Percentiles rank a stretch among this genome's conserved stretches.
phyloP scores from a whole-genome alignment of 2,888 invertebrate species.

The Taphrorychus bicolor region DNA sequence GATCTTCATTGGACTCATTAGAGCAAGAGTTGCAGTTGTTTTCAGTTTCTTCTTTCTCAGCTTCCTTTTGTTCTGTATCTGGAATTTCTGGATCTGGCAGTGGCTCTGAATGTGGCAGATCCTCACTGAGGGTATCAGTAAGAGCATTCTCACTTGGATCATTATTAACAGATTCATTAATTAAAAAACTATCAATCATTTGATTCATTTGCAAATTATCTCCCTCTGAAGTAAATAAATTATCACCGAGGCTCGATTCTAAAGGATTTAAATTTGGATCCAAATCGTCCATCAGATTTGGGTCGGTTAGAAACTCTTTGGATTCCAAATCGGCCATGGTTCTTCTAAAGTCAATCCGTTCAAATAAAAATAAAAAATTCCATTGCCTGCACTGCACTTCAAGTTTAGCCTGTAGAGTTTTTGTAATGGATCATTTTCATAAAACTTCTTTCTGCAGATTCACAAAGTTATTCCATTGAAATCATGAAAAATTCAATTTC shows the following conservation, averaged over 20 bases:
- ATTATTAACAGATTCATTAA: slow-evolving; percentile 26
- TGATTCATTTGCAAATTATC: slow-evolving; percentile 34
- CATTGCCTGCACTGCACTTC: too few species aligned
- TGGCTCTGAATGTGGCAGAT: not conserved
- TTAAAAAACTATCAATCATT: slow-evolving; percentile 36
- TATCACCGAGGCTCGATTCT: slow-evolving; percentile 23
- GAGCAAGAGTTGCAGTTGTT: slow-evolving; percentile 33
- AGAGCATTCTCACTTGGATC: slow-evolving; percentile 18
- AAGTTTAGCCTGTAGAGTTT: too few species aligned
- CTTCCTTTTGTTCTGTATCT: slow-evolving; percentile 1
- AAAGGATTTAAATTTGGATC: slow-evolving; percentile 16
- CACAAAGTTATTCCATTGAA: too few species aligned
- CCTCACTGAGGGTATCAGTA: slow-evolving; percentile 16
- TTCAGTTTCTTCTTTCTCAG: slow-evolving; percentile 5
- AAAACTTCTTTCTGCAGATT: too few species aligned
- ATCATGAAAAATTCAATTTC: too few species aligned
- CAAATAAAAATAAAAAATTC: too few species aligned
- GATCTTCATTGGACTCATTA: slow-evolving; percentile 49
- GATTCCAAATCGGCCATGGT: slow-evolving; percentile 49
- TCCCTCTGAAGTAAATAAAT: slow-evolving; percentile 23
- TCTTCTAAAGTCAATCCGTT: too few species aligned
- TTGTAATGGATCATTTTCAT: too few species aligned
- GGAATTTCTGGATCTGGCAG: not conserved
- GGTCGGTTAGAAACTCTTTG: slow-evolving; percentile 48
- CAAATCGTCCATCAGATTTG: slow-evolving; percentile 42